These are phyloP conservation scores for Rhopilema esculentum DNA, from an alignment of 30 jellyfish, hydroid and myxozoan genomes.

Conservation along the genomic window DNA sequence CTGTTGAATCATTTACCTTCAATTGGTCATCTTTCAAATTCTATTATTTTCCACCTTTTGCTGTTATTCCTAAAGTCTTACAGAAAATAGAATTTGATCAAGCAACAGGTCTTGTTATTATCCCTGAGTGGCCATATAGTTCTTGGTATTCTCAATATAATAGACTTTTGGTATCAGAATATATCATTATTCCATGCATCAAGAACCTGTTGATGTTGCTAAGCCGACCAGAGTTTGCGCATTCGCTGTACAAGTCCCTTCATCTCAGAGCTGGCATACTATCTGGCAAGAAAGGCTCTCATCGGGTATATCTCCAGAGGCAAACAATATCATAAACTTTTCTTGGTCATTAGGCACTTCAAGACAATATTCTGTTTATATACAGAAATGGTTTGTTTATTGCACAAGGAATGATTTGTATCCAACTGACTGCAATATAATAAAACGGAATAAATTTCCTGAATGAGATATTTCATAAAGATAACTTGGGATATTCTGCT, in stretches of 20 bases:
- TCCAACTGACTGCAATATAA: too few relatives aligned
- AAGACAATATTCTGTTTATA: too few relatives aligned
- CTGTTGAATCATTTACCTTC: conserved; percentile 29
- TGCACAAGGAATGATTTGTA: too few relatives aligned
- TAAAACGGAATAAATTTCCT: too few relatives aligned
- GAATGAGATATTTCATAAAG: too few relatives aligned
- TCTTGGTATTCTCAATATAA: conserved; percentile 29
- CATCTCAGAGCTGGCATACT: conserved; percentile 25
- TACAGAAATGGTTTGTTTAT: too few relatives aligned
- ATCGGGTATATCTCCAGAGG: too few relatives aligned
- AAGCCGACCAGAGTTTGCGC: conserved; percentile 2
- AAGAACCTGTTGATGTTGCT: conserved; percentile 26
- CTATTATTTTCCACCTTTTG: conserved; percentile 40
- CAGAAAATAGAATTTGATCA: neutral
- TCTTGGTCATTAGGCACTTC: too few relatives aligned
- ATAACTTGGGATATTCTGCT: too few relatives aligned
- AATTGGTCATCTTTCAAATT: neutral
- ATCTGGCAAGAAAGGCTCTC: too few relatives aligned
- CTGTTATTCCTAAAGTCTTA: neutral
- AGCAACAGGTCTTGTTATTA: neutral
- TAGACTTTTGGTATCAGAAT: neutral
- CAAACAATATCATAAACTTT: too few relatives aligned
- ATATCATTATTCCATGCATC: conserved; percentile 13
- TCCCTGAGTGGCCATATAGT: conserved; percentile 23
- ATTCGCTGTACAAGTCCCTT: conserved; percentile 25